A percentile compares a stretch with the other conserved stretches of the same genome.
Conservation (phyloP, 2,888 invertebrate genomes). For the Dendrolimus pini region DNA sequence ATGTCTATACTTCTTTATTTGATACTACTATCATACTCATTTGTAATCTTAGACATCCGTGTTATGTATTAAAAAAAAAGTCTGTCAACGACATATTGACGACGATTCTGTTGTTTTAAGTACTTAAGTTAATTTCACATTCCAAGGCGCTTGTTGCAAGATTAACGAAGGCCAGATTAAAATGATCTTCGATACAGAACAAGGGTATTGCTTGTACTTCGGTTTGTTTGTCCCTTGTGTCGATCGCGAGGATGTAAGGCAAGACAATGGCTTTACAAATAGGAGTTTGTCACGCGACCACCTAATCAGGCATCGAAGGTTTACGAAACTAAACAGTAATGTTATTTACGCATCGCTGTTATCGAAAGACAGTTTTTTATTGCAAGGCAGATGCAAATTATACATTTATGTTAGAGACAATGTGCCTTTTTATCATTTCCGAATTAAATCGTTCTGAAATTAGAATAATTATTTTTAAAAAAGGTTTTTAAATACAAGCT, state of each 20-base stretch:
- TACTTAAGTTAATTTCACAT: too few species aligned
- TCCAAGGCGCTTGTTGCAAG: not conserved
- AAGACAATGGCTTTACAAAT: constrained; percentile 74
- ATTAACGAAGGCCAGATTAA: not conserved
- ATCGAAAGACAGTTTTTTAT: constrained; percentile 56
- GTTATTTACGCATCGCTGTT: constrained; percentile 67
- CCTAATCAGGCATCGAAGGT: constrained; percentile 64
- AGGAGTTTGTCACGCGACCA: constrained; percentile 69
- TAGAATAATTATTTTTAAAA: too few species aligned
- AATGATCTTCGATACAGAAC: not conserved
- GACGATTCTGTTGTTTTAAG: too few species aligned
- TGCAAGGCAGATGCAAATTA: constrained; percentile 32
- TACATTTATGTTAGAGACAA: constrained; percentile 13
- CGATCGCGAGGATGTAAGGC: constrained; percentile 57
- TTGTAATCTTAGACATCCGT: too few species aligned
- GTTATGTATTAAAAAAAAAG: too few species aligned
- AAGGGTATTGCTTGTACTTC: not conserved
- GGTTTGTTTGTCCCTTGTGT: constrained; percentile 52
- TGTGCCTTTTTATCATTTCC: too few species aligned
- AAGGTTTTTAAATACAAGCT: too few species aligned
- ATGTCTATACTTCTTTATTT: too few species aligned
- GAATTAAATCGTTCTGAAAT: too few species aligned
- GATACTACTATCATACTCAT: too few species aligned
- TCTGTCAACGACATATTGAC: too few species aligned
- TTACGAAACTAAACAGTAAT: constrained; percentile 57